Conservation (phyloP, 1,140 invertebrate genomes). For the Bilobella aurantiaca region DNA sequence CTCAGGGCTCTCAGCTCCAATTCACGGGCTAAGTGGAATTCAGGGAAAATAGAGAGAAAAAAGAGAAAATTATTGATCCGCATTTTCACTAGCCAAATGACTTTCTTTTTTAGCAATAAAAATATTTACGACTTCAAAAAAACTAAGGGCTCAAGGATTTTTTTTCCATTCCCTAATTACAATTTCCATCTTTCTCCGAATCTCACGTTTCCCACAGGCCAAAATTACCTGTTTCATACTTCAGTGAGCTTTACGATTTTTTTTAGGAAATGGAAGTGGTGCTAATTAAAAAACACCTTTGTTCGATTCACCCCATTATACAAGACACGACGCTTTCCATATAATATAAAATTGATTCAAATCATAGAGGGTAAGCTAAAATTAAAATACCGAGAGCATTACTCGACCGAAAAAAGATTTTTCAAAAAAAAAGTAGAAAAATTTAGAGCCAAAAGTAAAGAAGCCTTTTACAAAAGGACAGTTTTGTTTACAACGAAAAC, state of each 20-base stretch:
- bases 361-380: conserved; percentile 5
- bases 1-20: conserved; percentile 47
- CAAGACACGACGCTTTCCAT: background rate
- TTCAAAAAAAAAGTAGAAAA: background rate
- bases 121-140: background rate
- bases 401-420: background rate
- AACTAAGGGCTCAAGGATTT: background rate
- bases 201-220: too few species aligned
- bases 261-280: too few species aligned
- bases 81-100: background rate
- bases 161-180: conserved; percentile 5
- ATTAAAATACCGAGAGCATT: background rate
- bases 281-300: background rate
- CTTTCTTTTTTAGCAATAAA: conserved; percentile 7
- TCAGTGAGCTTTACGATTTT: too few species aligned
- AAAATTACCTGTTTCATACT: too few species aligned
- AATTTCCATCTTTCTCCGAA: background rate
- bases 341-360: too few species aligned
- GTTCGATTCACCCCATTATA: background rate
- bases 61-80: conserved; percentile 16
- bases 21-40: conserved; percentile 47
- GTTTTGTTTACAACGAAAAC: too few species aligned
- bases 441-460: conserved; percentile 1
- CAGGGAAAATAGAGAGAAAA: background rate
- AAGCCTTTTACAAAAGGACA: too few species aligned